Evolutionary conservation across 2,113 vertebrate genomes (phyloP), one percentile per base, ranked within the genome.

Genomic region (Otolemur garnettii): DNA sequence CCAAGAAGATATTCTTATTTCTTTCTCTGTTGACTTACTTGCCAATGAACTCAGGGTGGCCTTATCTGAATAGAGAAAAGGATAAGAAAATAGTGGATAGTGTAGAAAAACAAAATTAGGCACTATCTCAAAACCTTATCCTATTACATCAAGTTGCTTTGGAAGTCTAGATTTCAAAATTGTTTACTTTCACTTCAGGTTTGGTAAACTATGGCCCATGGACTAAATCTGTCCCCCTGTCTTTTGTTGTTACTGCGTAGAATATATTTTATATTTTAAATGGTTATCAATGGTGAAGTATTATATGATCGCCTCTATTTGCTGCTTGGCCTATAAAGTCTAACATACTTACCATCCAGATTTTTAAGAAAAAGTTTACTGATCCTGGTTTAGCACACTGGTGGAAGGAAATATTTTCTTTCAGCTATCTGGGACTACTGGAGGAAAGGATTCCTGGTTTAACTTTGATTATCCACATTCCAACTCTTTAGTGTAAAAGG

Each of bases 21-120:
- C 30, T 95, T 75, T 80, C 42, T 84, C 30, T 90, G 30, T 57
- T 91, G 62, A 82, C 17, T 93, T 94, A 38, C 15, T 91, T 94
- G 50, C 80, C 62, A 64, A n/a, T 64, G 26, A 85, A 42, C 22
- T 87, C 75, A 53, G 78, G 82, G 60, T 60, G 35, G 42, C 7
- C 80, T 79, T 68, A 35, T 4, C 38, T 92, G 55, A 88, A 53
- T 57, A 35, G 80, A 86, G 68, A 81, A 81, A 83, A 75, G 30
- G 28, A 30, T 66, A 35, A 77, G 7, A 12, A 57, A 38, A 62
- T 42, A 26, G 21, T 42, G 72, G 53, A 17, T 11, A 90, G 24
- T 24, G n/a, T 83, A 55, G 9, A n/a, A 66, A 77, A 75, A 42
- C 38, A 59, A 26, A 87, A 84, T 4, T 28, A 77, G 1, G 6